Evolutionary conservation across 2,797 vertebrate species (phyloP).

Genomic region (Craterocephalus amniculus): DNA sequence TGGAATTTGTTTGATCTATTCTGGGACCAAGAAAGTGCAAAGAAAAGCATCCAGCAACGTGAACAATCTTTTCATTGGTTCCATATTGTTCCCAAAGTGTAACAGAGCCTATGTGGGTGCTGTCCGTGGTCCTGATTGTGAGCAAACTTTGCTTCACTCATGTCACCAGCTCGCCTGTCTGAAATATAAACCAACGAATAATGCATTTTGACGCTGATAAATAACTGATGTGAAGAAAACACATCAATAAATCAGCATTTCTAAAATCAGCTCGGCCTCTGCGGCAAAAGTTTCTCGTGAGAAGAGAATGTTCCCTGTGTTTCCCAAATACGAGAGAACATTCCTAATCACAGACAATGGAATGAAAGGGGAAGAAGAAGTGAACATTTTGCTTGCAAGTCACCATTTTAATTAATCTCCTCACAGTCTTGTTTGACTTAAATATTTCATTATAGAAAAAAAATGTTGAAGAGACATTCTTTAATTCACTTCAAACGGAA

Average conservation of each 20-base stretch:
- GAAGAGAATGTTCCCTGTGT: slow-evolving; percentile 52
- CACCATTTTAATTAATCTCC: slow-evolving; percentile 72
- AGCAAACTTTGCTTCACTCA: slow-evolving; percentile 18
- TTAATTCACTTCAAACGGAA: slow-evolving; percentile 82
- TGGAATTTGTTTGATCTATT: not conserved
- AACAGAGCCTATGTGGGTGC: not conserved
- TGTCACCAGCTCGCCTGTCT: slow-evolving; percentile 30
- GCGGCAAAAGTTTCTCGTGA: slow-evolving; percentile 46
- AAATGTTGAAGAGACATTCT: slow-evolving; percentile 73
- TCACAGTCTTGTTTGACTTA: slow-evolving; percentile 67
- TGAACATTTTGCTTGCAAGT: slow-evolving; percentile 56
- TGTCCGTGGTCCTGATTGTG: slow-evolving; percentile 29
- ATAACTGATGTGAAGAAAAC: slow-evolving; percentile 63
- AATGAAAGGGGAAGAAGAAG: slow-evolving; percentile 53
- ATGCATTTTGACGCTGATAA: slow-evolving; percentile 56
- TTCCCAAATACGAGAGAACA: slow-evolving; percentile 49
- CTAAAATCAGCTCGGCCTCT: slow-evolving; percentile 60
- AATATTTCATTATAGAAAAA: slow-evolving; percentile 81
- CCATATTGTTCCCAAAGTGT: not conserved
- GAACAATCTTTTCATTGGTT: not conserved
- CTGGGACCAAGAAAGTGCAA: too few species aligned
- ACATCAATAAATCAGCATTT: slow-evolving; percentile 69
- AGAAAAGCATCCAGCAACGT: not conserved
- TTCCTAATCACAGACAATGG: slow-evolving; percentile 68
- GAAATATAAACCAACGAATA: slow-evolving; percentile 47